Evolutionary conservation across 2,113 vertebrate genomes (phyloP), one percentile per base, ranked within the genome.

Genomic region (Eonycteris spelaea): DNA sequence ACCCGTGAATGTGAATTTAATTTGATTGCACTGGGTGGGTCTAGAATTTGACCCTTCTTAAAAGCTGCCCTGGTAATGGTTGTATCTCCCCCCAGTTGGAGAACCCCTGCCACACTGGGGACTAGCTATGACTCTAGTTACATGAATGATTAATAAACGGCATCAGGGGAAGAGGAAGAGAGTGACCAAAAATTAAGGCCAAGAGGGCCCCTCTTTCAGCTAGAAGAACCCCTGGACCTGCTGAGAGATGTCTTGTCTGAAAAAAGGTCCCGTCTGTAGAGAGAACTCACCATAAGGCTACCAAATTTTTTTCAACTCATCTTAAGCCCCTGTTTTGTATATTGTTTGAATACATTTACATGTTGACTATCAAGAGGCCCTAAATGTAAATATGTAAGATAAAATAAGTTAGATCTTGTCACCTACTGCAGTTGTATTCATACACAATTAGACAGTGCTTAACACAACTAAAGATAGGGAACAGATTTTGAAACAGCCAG

Each of bases 291-390:
- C 86, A 75, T 89, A 96, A 95, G 82, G 61, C 91, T 68, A 59
- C 91, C 88, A 91, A 71, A 95, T 87, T 93, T 95, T 96, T 92
- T 93, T 7, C 65, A 80, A 16, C n/a, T 70, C 57, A 45, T 83
- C 61, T 85, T 89, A 96, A 70, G 84, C 35, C 61, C 90, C 30
- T 96, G 61, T 53, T 98, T 97, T 97, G 93, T 95, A 91, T 97
- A 91, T 59, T 96, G 86, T 95, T 91, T 97, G 94, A 96, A 94
- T 97, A 95, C 3, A 96, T 96, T 97, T 97, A 57, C 95, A 79
- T 96, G 86, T 93, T 96, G 97, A 84, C 94, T 90, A 40, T 79
- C 78, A 93, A 93, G 68, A 92, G 83, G 86, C 74, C 51, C 22
- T 90, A 93, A 85, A 61, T 95, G 51, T 77, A 96, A 96, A 71